These are phyloP conservation scores for Aphaenogaster ashmeadi DNA, from an alignment of 1,140 invertebrate species.

Conservation along the genomic window DNA sequence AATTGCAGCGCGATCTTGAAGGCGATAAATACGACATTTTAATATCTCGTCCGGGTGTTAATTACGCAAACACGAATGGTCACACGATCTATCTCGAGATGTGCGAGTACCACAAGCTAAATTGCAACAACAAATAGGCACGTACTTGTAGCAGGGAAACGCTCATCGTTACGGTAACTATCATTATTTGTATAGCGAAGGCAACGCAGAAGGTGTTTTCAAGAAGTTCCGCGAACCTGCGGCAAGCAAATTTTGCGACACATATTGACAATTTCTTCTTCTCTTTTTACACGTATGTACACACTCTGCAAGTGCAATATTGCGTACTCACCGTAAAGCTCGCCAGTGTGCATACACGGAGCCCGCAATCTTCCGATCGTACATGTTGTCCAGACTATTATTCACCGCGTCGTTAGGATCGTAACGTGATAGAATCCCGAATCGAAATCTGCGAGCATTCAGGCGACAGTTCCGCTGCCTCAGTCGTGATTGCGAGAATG, in stretches of 20 bases:
- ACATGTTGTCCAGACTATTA: neutral
- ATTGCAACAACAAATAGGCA: neutral
- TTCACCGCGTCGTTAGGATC: neutral
- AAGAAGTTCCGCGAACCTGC: conserved; percentile 26
- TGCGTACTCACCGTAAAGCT: conserved; percentile 32
- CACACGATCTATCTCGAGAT: neutral
- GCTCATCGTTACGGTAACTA: neutral
- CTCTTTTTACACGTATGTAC: neutral
- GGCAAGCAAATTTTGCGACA: no score
- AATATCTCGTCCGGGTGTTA: neutral
- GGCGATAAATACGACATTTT: neutral
- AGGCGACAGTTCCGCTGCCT: neutral
- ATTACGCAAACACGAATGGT: neutral
- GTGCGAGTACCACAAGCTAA: neutral
- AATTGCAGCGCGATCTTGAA: neutral
- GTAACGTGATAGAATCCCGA: neutral
- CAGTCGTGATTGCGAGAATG: neutral
- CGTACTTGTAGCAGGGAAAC: conserved; percentile 7
- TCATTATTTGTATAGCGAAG: neutral
- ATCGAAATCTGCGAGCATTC: conserved; percentile 36
- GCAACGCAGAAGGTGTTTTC: neutral
- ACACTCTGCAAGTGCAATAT: neutral
- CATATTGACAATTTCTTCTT: neutral
- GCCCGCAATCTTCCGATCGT: conserved; percentile 17
- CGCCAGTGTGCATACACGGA: neutral